Evolutionary conservation across 2,888 invertebrate genomes (phyloP).

Genomic region (Conistra vaccinii): DNA sequence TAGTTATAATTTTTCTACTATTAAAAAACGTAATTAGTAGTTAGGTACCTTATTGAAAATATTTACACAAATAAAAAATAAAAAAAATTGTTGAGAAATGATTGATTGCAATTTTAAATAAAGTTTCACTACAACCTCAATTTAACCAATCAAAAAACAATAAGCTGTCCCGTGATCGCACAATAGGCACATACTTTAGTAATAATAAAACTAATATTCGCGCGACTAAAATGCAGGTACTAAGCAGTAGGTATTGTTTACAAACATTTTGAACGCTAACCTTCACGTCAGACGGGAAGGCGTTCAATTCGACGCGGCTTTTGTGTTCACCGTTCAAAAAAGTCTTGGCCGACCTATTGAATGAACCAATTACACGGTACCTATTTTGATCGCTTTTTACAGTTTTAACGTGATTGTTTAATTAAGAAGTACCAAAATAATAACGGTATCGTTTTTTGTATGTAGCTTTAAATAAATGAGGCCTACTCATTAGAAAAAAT

Average conservation of each 20-base stretch:
- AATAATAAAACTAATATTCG: not conserved
- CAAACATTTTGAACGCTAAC: slow-evolving; percentile 32
- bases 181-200: not conserved
- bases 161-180: too few species aligned
- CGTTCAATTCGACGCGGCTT: slow-evolving; percentile 59
- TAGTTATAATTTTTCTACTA: not conserved
- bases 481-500: not conserved
- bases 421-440: not conserved
- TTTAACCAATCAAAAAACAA: not conserved
- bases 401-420: slow-evolving; percentile 10
- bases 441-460: not conserved
- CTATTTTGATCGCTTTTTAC: slow-evolving; percentile 22
- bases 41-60: not conserved
- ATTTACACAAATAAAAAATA: not conserved
- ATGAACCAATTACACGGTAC: slow-evolving; percentile 52
- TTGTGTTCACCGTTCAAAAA: slow-evolving; percentile 54
- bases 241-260: slow-evolving; percentile 36
- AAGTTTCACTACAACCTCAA: not conserved
- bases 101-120: slow-evolving; percentile 5
- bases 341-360: slow-evolving; percentile 32
- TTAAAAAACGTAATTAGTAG: not conserved
- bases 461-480: not conserved
- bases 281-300: slow-evolving; percentile 64
- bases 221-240: not conserved
- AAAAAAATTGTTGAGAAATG: not conserved